Evolutionary conservation across 2,797 vertebrate species (phyloP), one percentile per base, ranked within the genome.

Genomic region (Argya squamiceps): DNA sequence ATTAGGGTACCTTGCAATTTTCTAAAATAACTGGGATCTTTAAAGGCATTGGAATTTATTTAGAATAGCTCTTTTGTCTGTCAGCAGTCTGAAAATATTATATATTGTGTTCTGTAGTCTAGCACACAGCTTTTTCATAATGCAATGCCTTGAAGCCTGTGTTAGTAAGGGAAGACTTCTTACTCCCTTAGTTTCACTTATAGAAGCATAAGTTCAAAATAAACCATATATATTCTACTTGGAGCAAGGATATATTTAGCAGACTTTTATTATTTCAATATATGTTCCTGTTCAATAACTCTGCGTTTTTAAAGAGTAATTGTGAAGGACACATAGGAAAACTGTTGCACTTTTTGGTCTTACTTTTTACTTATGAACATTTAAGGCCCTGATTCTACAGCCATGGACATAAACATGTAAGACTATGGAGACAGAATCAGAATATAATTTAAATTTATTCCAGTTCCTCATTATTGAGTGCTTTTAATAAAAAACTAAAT

Each of bases 271-370:
- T 94, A 59, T 85, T 88, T 82, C 37, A 58, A 2, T 88, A 13
- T 70, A 47, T 50, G 46, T 80, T 88, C 65, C 58, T 94, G 36
- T 83, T 96, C 80, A 27, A 7, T 69, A 82, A 58, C 24, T 93
- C 22, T 92, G 21, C 17, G 14, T 87, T 96, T 87, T 81, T 53
- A n/a, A 43, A 80, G 75, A 77, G 73, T 92, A 73, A 77, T 96
- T 96, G 76, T 90, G 92, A 95, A 84, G 46, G 63, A n/a, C 56
- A 36, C 0, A 2, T 90, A 89, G 95, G 68, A 84, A 95, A 88
- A 58, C 46, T 55, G 6, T 37, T 96, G 50, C 77, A 59, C 36
- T 79, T 97, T 97, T 96, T 93, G 53, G 74, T 93, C 74, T 85
- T 63, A 47, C 58, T 86, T 94, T 86, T 95, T 89, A 86, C 53